Conservation (phyloP, 2,797 vertebrate genomes). For the Macrochelys suwanniensis region DNA sequence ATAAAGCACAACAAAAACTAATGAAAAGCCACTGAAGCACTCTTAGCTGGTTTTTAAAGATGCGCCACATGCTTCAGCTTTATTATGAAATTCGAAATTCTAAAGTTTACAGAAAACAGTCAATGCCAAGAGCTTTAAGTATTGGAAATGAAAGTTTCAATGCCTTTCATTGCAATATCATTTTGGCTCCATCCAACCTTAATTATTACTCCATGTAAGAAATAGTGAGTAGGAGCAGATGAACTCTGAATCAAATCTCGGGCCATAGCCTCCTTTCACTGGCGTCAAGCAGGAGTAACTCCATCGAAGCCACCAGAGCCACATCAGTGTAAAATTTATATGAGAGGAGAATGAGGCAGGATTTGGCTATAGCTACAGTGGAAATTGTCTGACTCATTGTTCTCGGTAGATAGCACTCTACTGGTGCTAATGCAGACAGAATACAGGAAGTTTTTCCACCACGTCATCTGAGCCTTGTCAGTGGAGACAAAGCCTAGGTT, state of each 20-base stretch:
- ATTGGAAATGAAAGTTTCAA: not conserved
- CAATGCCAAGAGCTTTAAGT: rapidly evolving
- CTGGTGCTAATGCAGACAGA: too few relatives aligned
- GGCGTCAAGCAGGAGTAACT: not conserved
- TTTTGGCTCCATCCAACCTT: not conserved
- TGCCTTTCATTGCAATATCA: not conserved
- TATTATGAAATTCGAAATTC: not conserved
- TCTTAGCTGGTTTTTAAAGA: not conserved
- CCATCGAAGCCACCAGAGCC: not conserved
- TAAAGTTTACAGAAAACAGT: not conserved
- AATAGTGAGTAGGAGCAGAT: not conserved
- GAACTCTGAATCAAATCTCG: not conserved
- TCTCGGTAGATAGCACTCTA: not conserved
- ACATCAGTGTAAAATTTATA: not conserved
- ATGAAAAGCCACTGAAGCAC: not conserved
- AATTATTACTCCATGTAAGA: not conserved
- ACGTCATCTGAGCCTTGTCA: not conserved
- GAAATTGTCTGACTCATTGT: not conserved
- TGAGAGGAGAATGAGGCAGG: rapidly evolving
- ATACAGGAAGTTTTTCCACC: too few relatives aligned
- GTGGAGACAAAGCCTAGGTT: not conserved
- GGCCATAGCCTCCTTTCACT: not conserved
- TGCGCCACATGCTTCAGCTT: not conserved
- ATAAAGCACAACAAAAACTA: not conserved
- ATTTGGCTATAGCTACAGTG: not conserved